Evolutionary conservation across 2,888 invertebrate species (phyloP).

Genomic region (Xiphydria camelus): DNA sequence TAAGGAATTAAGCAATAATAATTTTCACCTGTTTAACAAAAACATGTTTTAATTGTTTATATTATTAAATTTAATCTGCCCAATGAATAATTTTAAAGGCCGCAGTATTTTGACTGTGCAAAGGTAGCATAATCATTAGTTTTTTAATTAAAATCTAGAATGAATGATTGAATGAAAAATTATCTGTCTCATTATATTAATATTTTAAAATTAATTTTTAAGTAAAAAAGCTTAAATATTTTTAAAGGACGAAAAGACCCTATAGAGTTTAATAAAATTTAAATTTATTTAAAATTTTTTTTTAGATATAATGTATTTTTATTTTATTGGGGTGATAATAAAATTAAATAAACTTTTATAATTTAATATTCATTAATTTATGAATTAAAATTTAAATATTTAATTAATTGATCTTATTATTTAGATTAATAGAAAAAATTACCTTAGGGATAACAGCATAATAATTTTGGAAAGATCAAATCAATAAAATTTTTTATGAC

Average conservation of each 20-base stretch:
- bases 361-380: slow-evolving; percentile 50
- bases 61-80: slow-evolving; percentile 73
- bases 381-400: slow-evolving; percentile 57
- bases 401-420: slow-evolving; percentile 63
- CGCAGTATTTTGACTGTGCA: slow-evolving; percentile 78
- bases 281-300: slow-evolving; percentile 62
- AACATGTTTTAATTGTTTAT: slow-evolving; percentile 70
- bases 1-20: slow-evolving; percentile 69
- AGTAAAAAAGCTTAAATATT: slow-evolving; percentile 70
- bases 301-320: slow-evolving; percentile 44
- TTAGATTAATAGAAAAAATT: slow-evolving; percentile 71
- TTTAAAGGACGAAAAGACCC: slow-evolving; percentile 78
- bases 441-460: slow-evolving; percentile 86
- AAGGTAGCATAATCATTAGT: slow-evolving; percentile 83
- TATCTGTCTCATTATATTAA: slow-evolving; percentile 64
- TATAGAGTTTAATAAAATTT: slow-evolving; percentile 68
- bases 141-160: slow-evolving; percentile 79
- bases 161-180: slow-evolving; percentile 74
- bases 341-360: slow-evolving; percentile 65
- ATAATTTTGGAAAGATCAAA: slow-evolving; percentile 76
- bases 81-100: slow-evolving; percentile 73
- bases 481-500: slow-evolving; percentile 78
- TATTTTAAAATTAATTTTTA: slow-evolving; percentile 63
- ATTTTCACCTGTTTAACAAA: slow-evolving; percentile 77
- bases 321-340: slow-evolving; percentile 71